Evolutionary conservation across 2,797 vertebrate genomes (phyloP).

Genomic region (Trichosurus vulpecula): DNA sequence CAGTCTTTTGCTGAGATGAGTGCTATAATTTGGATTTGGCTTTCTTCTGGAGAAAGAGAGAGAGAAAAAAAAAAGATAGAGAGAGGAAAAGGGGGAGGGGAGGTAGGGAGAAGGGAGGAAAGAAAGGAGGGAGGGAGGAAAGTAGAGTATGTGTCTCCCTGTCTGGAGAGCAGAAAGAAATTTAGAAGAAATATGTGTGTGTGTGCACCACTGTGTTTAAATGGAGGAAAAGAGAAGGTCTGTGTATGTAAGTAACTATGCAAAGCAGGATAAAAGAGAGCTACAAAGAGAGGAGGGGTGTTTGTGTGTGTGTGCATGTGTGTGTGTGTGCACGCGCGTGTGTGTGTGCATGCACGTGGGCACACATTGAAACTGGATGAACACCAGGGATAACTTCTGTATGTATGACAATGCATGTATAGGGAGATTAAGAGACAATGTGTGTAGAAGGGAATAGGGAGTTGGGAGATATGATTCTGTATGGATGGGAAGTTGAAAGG

Average conservation of each 20-base stretch:
- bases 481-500: neutral
- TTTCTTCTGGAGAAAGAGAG: neutral
- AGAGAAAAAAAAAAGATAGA: too few species aligned
- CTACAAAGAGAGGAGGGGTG: neutral
- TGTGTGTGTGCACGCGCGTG: neutral
- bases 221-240: neutral
- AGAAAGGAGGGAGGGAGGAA: too few species aligned
- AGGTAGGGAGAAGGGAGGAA: too few species aligned
- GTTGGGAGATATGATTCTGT: too few species aligned
- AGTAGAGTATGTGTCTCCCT: too few species aligned
- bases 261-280: neutral
- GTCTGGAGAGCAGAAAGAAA: neutral
- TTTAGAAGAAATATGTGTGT: neutral
- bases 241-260: neutral
- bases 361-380: neutral
- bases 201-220: neutral
- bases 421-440: rapidly evolving
- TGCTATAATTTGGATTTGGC: neutral
- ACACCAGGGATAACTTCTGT: neutral
- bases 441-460: neutral
- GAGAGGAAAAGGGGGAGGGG: too few species aligned
- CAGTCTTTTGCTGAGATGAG: neutral
- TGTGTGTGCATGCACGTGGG: too few species aligned
- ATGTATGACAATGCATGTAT: neutral
- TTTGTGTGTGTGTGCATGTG: too few species aligned